phyloP scores from a whole-genome alignment of 1,140 invertebrate species.

The Drosophila biarmipes region DNA sequence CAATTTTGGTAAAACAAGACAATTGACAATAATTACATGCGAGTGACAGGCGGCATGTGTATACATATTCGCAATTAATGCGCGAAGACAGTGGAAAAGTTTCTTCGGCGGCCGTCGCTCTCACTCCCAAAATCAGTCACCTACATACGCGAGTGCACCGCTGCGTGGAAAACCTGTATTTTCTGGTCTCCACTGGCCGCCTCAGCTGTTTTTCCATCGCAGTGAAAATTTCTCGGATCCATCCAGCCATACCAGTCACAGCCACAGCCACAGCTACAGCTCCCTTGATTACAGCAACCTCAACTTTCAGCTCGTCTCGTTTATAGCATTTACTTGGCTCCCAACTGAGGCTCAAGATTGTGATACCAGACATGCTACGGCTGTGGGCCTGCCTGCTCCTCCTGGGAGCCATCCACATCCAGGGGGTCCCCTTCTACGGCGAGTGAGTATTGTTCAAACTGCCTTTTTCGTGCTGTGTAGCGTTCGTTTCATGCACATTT shows the following conservation, averaged over 20 bases:
- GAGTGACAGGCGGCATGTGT: conserved; percentile 6
- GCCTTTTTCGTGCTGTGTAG: conserved; percentile 39
- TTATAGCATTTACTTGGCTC: conserved; percentile 11
- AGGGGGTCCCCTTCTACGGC: conserved; percentile 65
- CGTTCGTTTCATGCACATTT: conserved; percentile 70
- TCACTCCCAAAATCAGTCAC: conserved; percentile 48
- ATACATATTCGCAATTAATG: conserved; percentile 59
- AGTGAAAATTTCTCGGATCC: conserved; percentile 61
- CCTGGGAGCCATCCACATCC: conserved; percentile 47
- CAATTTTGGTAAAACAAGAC: conserved; percentile 58
- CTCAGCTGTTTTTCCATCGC: conserved; percentile 58
- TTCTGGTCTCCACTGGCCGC: conserved; percentile 18
- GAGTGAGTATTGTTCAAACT: conserved; percentile 52
- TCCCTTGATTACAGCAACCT: conserved; percentile 40
- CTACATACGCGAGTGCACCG: conserved; percentile 55
- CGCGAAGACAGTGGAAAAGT: conserved; percentile 70
- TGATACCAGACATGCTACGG: conserved; percentile 48
- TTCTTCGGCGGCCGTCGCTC: conserved; percentile 24
- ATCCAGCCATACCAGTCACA: conserved; percentile 36
- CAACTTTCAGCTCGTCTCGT: conserved; percentile 56
- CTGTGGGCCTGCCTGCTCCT: conserved; percentile 67
- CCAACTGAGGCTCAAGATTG: conserved; percentile 42
- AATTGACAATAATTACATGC: conserved; percentile 53
- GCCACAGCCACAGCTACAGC: not conserved
- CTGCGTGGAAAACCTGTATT: conserved; percentile 72